These are phyloP conservation scores for Parotocinclus haroldoi DNA, from an alignment of 2,797 vertebrate genomes.

Conservation along the genomic window DNA sequence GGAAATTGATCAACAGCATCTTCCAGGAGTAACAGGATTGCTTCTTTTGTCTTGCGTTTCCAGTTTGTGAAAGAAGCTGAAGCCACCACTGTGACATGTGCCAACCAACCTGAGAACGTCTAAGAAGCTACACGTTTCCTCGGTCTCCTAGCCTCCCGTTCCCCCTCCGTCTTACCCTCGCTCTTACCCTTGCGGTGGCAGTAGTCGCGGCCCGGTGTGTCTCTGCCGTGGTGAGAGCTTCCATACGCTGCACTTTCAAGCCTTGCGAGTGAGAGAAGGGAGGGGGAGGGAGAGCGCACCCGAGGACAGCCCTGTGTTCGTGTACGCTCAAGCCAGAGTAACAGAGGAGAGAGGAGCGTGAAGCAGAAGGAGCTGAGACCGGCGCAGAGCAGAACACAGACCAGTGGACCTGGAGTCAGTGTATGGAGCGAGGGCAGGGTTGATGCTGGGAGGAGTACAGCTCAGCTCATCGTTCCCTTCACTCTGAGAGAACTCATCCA, in stretches of 20 bases:
- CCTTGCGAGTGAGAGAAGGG: slow-evolving; percentile 19
- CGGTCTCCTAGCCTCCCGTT: slow-evolving; percentile 16
- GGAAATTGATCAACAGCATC: no score
- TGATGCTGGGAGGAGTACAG: slow-evolving; percentile 21
- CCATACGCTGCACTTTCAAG: slow-evolving; percentile 17
- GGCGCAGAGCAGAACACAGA: slow-evolving; percentile 2
- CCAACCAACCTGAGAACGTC: slow-evolving; percentile 29
- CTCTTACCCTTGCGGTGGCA: slow-evolving; percentile 6
- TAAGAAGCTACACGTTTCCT: slow-evolving; percentile 26
- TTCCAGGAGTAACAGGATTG: no score
- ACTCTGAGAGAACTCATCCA: not conserved
- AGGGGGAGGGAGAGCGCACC: slow-evolving; percentile 23
- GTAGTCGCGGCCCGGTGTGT: slow-evolving; percentile 2
- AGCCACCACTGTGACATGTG: slow-evolving; percentile 47
- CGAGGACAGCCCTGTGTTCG: slow-evolving; percentile 18
- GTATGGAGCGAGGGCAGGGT: slow-evolving; percentile 30
- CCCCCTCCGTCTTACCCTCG: not conserved
- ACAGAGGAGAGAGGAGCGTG: slow-evolving; percentile 8
- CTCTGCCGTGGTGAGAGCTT: slow-evolving; percentile 8
- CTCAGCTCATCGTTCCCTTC: slow-evolving; percentile 12
- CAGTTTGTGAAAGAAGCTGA: slow-evolving; percentile 73
- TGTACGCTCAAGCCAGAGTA: slow-evolving; percentile 1
- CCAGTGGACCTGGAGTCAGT: not conserved
- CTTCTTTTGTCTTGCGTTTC: slow-evolving; percentile 58
- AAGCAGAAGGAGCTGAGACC: slow-evolving; percentile 10